These are phyloP conservation scores for Saxidomus purpurata DNA, from an alignment of 1,140 invertebrate genomes.

Conservation along the genomic window DNA sequence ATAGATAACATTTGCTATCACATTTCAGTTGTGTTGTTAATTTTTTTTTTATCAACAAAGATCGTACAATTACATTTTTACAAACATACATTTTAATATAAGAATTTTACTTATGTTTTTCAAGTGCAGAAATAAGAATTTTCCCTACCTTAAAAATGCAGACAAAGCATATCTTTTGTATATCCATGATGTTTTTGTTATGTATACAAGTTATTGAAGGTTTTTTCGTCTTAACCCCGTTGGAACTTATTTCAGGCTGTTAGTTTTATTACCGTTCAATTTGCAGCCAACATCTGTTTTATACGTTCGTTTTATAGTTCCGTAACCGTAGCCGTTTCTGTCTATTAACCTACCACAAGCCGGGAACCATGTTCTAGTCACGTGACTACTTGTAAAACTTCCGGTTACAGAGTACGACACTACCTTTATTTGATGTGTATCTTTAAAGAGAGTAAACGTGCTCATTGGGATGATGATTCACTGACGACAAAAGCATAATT, in stretches of 20 bases:
- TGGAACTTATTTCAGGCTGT: slow-evolving; percentile 12
- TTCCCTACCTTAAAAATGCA: slow-evolving; percentile 13
- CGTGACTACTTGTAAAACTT: background rate
- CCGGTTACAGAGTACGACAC: background rate
- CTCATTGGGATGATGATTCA: background rate
- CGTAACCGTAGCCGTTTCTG: background rate
- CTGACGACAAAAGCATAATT: background rate
- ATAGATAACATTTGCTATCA: too few species aligned
- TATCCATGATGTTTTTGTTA: slow-evolving; percentile 32
- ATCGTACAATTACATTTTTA: too few species aligned
- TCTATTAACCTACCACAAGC: background rate
- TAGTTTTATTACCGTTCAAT: slow-evolving; percentile 28
- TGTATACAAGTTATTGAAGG: background rate
- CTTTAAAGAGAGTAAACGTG: background rate
- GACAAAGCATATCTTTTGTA: background rate
- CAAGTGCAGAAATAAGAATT: background rate
- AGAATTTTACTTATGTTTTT: background rate
- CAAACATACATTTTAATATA: too few species aligned
- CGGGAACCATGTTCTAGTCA: background rate
- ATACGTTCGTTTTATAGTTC: slow-evolving; percentile 9
- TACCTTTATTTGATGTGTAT: background rate
- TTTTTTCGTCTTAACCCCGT: background rate
- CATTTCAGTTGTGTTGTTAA: too few species aligned
- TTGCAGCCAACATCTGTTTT: slow-evolving; percentile 19
- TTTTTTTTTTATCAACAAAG: too few species aligned